phyloP scores from a whole-genome alignment of 2,888 invertebrate genomes.

The Eupithecia subumbrata region DNA sequence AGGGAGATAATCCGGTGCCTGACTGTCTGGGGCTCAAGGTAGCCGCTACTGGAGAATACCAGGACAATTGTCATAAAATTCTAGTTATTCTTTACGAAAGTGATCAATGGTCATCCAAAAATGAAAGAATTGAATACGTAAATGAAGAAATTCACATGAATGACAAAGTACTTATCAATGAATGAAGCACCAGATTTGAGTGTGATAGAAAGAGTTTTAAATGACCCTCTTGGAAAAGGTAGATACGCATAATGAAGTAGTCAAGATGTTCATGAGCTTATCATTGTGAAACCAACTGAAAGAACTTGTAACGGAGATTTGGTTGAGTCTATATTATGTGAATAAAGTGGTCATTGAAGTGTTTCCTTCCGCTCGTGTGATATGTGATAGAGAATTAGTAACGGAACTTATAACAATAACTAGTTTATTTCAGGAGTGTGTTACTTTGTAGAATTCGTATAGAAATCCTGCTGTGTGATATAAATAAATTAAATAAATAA shows the following conservation, averaged over 20 bases:
- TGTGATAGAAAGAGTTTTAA: slow-evolving; percentile 20
- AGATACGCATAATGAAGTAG: slow-evolving; percentile 18
- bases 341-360: slow-evolving; percentile 12
- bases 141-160: slow-evolving; percentile 14
- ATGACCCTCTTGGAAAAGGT: slow-evolving; percentile 16
- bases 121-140: slow-evolving; percentile 13
- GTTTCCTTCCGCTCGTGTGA: slow-evolving; percentile 23
- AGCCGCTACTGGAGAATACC: slow-evolving; percentile 29
- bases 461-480: background rate
- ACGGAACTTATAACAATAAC: slow-evolving; percentile 7
- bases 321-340: background rate
- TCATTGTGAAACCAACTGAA: slow-evolving; percentile 4
- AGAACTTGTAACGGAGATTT: slow-evolving; percentile 12
- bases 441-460: background rate
- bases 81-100: slow-evolving; percentile 21
- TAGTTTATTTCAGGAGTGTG: background rate
- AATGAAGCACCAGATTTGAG: slow-evolving; percentile 9
- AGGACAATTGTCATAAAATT: slow-evolving; percentile 23
- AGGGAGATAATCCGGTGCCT: slow-evolving; percentile 67
- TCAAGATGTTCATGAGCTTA: slow-evolving; percentile 16
- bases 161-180: slow-evolving; percentile 6
- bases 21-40: slow-evolving; percentile 57
- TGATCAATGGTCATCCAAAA: slow-evolving; percentile 21
- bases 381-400: slow-evolving; percentile 7
- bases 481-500: too few species aligned